Percentiles rank a stretch among this genome's conserved stretches.
phyloP scores from a whole-genome alignment of 2,797 vertebrate genomes.

The Phrynocephalus vlangalii region DNA sequence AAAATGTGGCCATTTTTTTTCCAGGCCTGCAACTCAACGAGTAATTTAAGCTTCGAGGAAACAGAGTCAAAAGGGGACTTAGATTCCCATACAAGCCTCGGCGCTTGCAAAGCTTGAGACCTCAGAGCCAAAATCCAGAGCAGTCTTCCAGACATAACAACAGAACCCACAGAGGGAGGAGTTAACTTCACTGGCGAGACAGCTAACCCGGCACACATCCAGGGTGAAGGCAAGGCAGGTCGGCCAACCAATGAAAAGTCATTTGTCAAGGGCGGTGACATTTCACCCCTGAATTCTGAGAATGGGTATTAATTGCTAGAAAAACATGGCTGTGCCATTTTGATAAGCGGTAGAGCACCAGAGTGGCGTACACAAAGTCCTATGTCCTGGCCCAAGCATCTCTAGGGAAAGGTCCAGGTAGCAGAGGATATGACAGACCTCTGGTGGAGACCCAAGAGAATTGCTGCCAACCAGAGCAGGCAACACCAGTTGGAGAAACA shows the following conservation, averaged over 20 bases:
- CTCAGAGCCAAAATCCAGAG: slow-evolving; percentile 62
- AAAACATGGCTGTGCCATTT: background rate
- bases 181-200: slow-evolving; percentile 31
- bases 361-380: background rate
- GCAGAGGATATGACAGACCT: background rate
- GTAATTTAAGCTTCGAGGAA: slow-evolving; percentile 71
- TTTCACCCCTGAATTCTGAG: background rate
- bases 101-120: slow-evolving; percentile 61
- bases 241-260: slow-evolving; percentile 8
- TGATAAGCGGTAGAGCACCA: background rate
- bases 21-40: slow-evolving; percentile 59
- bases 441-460: background rate
- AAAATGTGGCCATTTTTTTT: slow-evolving; percentile 57
- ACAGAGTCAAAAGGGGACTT: slow-evolving; percentile 70
- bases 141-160: slow-evolving; percentile 71
- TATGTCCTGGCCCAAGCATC: background rate
- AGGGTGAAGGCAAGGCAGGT: background rate
- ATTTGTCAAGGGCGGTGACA: background rate
- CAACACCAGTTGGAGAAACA: background rate
- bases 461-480: background rate
- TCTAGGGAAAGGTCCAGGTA: background rate
- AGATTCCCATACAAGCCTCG: slow-evolving; percentile 70
- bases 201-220: slow-evolving; percentile 5
- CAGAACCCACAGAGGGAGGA: slow-evolving; percentile 52
- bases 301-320: accelerated